Conservation (phyloP, 2,113 vertebrate genomes). For the Strigops habroptila region DNA sequence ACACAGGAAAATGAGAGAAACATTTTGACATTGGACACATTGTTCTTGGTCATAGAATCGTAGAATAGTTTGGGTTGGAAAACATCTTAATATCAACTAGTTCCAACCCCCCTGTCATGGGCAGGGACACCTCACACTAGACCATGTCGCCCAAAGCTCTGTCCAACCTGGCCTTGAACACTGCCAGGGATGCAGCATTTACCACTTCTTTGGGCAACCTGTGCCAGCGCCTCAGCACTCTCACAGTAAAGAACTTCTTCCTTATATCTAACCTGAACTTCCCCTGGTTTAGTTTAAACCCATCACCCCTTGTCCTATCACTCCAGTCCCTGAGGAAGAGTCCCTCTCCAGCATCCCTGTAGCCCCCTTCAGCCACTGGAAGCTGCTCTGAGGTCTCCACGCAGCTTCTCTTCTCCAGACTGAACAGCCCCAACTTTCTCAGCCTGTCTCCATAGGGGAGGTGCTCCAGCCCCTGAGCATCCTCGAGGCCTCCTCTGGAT, state of each 20-base stretch:
- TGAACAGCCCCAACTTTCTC: neutral
- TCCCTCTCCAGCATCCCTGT: neutral
- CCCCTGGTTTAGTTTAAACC: neutral
- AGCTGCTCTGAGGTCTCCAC: neutral
- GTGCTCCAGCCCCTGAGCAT: neutral
- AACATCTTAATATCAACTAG: neutral
- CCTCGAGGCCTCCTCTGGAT: neutral
- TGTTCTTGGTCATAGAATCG: neutral
- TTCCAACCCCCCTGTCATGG: neutral
- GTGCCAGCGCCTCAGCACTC: neutral
- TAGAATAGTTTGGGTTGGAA: neutral
- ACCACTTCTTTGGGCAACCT: fast-evolving
- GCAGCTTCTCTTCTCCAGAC: neutral
- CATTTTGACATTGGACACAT: neutral
- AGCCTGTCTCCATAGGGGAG: neutral
- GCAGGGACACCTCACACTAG: neutral
- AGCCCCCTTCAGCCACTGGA: neutral
- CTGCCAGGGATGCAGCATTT: neutral
- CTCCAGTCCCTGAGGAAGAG: neutral
- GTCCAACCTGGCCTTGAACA: neutral
- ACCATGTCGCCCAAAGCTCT: neutral
- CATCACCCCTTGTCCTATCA: neutral
- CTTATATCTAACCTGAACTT: neutral
- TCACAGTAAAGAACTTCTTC: neutral
- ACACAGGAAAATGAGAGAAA: neutral